Percentiles rank a stretch among this genome's conserved stretches.
Evolutionary conservation across 2,888 invertebrate species (phyloP).

Genomic region (Idaea straminata): DNA sequence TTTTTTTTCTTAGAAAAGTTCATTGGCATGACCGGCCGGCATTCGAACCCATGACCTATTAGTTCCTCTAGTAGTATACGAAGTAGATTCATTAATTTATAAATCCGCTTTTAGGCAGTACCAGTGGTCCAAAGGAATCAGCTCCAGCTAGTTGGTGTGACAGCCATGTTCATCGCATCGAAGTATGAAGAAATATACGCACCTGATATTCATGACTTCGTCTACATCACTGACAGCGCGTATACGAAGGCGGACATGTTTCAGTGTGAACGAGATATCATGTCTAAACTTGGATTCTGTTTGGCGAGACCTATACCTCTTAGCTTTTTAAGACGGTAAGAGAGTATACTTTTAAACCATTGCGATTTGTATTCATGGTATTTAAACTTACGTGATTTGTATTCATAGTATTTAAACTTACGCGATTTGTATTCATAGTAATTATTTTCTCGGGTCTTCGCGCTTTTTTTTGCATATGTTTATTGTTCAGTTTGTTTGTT

Average conservation of each 20-base stretch:
- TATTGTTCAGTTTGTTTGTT: no score
- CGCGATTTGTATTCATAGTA: no score
- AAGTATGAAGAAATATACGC: conserved; percentile 97
- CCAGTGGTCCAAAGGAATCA: conserved; percentile 83
- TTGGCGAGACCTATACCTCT: conserved; percentile 93
- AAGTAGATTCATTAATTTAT: no score
- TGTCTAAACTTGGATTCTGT: conserved; percentile 87
- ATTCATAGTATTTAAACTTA: no score
- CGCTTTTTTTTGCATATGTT: no score
- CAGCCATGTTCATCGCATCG: conserved; percentile 93
- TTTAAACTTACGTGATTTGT: no score
- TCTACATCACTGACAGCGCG: conserved; percentile 93
- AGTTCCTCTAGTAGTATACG: no score
- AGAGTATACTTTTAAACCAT: conserved; percentile 9
- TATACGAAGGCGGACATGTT: conserved; percentile 89
- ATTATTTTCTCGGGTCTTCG: no score
- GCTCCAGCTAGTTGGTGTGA: conserved; percentile 93
- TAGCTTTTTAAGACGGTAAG: conserved; percentile 91
- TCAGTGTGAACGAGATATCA: conserved; percentile 90
- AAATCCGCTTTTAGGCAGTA: conserved; percentile 65
- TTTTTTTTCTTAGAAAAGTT: no score
- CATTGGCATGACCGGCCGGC: no score
- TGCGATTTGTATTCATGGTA: no score
- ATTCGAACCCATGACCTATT: no score
- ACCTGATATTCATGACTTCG: conserved; percentile 93